Evolutionary conservation across 2,888 invertebrate genomes (phyloP).

Genomic region (Gisinianus flammeolus): DNA sequence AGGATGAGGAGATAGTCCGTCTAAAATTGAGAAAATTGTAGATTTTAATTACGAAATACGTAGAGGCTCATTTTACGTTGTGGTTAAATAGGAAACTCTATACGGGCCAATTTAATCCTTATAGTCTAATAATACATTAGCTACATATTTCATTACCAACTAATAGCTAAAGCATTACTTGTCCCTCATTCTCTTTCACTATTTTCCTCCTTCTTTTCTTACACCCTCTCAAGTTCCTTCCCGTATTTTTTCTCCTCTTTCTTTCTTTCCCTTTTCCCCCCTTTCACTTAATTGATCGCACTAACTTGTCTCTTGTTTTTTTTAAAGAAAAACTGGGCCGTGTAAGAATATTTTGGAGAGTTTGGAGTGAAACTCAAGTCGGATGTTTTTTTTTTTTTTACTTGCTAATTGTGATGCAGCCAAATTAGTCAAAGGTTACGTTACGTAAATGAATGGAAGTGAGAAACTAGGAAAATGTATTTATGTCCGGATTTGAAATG

Average conservation of each 20-base stretch:
- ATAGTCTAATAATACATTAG: background rate
- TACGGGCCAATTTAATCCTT: background rate
- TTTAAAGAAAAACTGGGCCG: no score
- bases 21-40: conserved; percentile 32
- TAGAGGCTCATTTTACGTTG: conserved; percentile 11
- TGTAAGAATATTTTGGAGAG: no score
- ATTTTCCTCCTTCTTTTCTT: background rate
- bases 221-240: background rate
- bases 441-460: no score
- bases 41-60: conserved; percentile 32
- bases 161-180: background rate
- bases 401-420: no score
- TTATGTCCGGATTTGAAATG: no score
- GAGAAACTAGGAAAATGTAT: no score
- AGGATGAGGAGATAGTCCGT: background rate
- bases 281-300: conserved; percentile 6
- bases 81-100: conserved; percentile 10
- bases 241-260: no score
- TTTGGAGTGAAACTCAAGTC: no score
- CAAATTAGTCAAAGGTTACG: no score
- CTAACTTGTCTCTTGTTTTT: background rate
- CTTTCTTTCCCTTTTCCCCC: no score
- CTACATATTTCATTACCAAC: background rate
- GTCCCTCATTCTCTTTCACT: background rate
- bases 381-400: no score